phyloP scores from a whole-genome alignment of 2,113 vertebrate genomes.

The Ranitomeya variabilis region DNA sequence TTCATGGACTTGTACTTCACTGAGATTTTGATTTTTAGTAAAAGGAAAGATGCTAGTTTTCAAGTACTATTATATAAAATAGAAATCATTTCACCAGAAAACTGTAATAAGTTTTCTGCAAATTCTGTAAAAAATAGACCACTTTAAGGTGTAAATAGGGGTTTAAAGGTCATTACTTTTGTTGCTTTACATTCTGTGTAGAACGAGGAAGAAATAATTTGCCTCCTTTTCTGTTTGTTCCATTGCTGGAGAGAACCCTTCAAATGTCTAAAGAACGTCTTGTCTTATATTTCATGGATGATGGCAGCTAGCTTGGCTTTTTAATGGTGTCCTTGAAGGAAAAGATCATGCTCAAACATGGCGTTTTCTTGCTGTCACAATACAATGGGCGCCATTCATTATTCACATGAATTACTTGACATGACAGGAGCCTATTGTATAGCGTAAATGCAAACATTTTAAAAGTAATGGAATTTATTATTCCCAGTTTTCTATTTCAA shows the following conservation, averaged over 20 bases:
- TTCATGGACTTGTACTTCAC: background rate
- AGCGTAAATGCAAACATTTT: slow-evolving; percentile 19
- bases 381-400: background rate
- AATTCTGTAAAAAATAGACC: background rate
- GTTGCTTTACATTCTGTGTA: background rate
- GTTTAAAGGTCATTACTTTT: background rate
- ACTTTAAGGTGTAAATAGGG: background rate
- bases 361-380: background rate
- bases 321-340: background rate
- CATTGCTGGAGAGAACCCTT: background rate
- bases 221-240: background rate
- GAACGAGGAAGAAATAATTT: background rate
- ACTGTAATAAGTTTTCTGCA: background rate
- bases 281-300: background rate
- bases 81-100: background rate
- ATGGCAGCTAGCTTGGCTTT: background rate
- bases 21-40: background rate
- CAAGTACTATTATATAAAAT: background rate
- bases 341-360: background rate
- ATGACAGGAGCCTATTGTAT: background rate
- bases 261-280: background rate
- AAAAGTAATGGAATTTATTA: slow-evolving; percentile 4
- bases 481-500: background rate
- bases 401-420: slow-evolving; percentile 28
- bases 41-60: background rate